Evolutionary conservation across 1,140 invertebrate species (phyloP), one percentile per base, ranked within the genome.

Genomic region (Diplogasteroides magnus): DNA sequence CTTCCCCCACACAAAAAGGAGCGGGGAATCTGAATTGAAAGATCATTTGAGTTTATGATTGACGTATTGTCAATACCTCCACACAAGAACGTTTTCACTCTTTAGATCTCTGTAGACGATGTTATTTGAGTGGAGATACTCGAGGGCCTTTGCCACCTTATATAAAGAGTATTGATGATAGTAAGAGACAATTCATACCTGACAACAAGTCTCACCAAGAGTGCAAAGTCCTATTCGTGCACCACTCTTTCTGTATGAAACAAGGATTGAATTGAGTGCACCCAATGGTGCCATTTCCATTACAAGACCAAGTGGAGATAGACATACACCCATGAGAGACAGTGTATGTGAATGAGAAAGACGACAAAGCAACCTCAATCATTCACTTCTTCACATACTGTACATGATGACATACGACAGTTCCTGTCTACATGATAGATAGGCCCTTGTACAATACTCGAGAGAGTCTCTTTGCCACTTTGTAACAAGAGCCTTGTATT

Each of bases 31-130:
- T 48, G 37, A 48, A 19, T 11, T 6, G 66, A 78, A 76, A 98
- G 6, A 98, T 93, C 98, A 19, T 11, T 6, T 11, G 37, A 48
- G 37, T 6, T 6, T 19, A 48, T 11, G 19, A 48, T 19, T 11
- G 37, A 11, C 6, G 37, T 19, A 6, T 48, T 48, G 6, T 48
- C 37, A 48, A 48, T 48, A 48, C 37, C 37, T 55, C 70, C 70
- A 99, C 6, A 98, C 93, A 1, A 99, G 83, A 60, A 98, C 93
- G 86, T 99, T 99, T 83, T 98, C 95, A 0, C 93, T 93, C 86
- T 99, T 99, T 0, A 99, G 86, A 85, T 98, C 96, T 23, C 86
- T 86, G 83, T 98, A 98, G 67, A 98, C 95, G 2, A 98, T 94
- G 70, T 91, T 89, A 68, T 92, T 88, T 27, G 91, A 89, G 85